These are phyloP conservation scores for Tachina lurida DNA, from an alignment of 2,888 invertebrate genomes.

Conservation along the genomic window DNA sequence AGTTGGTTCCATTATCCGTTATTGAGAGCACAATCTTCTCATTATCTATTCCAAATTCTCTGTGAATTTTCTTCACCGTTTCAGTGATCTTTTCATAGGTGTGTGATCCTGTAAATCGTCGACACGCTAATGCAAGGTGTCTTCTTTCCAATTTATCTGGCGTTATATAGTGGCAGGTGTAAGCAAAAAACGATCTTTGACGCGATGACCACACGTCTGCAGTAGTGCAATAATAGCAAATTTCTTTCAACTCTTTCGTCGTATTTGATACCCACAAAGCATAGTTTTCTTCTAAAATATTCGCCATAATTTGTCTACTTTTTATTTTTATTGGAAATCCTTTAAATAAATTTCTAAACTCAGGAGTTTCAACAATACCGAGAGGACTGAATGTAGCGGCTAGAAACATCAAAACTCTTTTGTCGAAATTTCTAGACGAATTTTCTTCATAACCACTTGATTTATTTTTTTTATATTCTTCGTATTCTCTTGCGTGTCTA, in stretches of 20 bases:
- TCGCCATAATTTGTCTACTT: no score
- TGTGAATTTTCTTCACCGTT: slow-evolving; percentile 13
- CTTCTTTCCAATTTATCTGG: neutral
- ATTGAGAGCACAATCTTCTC: slow-evolving; percentile 10
- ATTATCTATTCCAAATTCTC: slow-evolving; percentile 21
- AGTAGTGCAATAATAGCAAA: slow-evolving; percentile 31
- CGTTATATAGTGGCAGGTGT: slow-evolving; percentile 37
- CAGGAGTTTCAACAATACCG: slow-evolving; percentile 35
- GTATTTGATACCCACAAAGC: slow-evolving; percentile 2
- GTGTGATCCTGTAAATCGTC: slow-evolving; percentile 8
- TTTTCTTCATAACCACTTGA: no score
- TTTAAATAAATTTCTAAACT: slow-evolving; percentile 27
- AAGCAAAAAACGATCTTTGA: slow-evolving; percentile 32
- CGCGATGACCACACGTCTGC: slow-evolving; percentile 30
- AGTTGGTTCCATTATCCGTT: slow-evolving; percentile 47
- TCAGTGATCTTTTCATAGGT: slow-evolving; percentile 18
- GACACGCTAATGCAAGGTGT: slow-evolving; percentile 2
- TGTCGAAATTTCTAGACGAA: no score
- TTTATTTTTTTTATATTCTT: slow-evolving; percentile 5
- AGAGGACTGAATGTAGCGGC: slow-evolving; percentile 4
- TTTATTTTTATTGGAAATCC: slow-evolving; percentile 20
- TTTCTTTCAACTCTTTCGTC: neutral
- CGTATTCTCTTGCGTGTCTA: slow-evolving; percentile 4
- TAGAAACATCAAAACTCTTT: no score
- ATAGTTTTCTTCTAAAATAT: slow-evolving; percentile 17